Base-by-base conservation (phyloP, 2,113 vertebrate species). In the Pterocles burchelli region DNA sequence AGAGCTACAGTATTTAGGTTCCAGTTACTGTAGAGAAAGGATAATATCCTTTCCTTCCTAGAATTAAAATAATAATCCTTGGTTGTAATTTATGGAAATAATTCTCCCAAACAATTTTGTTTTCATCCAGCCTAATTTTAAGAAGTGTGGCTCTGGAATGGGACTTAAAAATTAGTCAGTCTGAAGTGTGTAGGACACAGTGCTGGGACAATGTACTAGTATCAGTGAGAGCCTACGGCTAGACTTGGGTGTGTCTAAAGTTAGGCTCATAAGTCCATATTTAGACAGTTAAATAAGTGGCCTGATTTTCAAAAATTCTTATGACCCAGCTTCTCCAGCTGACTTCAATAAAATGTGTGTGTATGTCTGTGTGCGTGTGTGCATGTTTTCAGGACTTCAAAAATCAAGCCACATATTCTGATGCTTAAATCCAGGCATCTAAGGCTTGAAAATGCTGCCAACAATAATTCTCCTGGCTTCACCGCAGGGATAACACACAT, bases 391-490 rank as follows among this genome's bases (percentile, higher is more conserved):
- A 91, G 84, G 36, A 63, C 67, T 90, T 94, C 34, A 86, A 93
- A 81, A 94, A 88, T 74, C 46, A 94, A 88, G 34, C 8, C 65
- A 74, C 82, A 51, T 94, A 95, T 73, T 95, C 84, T 80, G 90
- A 70, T 91, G 72, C 75, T 94, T 91, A 95, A 95, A 86, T 66
- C 59, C 76, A 93, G 87, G 54, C 59, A 94, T 59, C 46, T 83
- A 91, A 85, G 82, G 7, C 72, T 85, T 77, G 51, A 90, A 83
- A 90, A 82, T 45, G 16, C 55, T 94, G 81, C 89, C 89, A 96
- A 41, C 72, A 87, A 87, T 76, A 87, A 93, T 79, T 92, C 66
- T 89, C 8, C 62, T 36, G 33, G 46, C 21, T 82, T 93, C 24
- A 63, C 24, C 25, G 36, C 0, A 4, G 49, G 16, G 29, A 77